Base-by-base conservation (phyloP, 53 echinoderm and acorn worm genomes). In the Luidia sarsii region DNA sequence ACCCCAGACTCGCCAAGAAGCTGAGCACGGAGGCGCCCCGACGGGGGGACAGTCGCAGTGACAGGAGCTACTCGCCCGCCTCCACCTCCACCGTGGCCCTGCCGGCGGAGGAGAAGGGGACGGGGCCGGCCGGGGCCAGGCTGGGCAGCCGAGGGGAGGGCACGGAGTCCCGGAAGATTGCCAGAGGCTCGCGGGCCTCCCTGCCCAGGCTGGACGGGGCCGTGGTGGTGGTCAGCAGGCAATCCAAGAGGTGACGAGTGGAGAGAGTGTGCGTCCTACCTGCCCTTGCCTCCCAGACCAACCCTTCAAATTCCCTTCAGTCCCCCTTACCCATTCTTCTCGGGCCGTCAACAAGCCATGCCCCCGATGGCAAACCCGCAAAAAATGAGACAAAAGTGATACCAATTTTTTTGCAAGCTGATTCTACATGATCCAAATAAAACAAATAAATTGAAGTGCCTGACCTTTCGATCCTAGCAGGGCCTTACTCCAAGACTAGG, bases 211-310 rank as follows among this genome's bases (percentile, higher is more conserved):
- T 77, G 46, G 77, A 77, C 28, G 77, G 77, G 11, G 77, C 43
- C 19, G 33, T 77, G 7, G 61, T 61, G 4, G 33, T 77, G 7
- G 61, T 61, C 6, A 60, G 2, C 33, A 77, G 48, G 46, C 77
- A 77, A 43, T 77, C 61, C 46, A 77, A 77, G 61, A 77, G 77
- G 77, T 77, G 61, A 77, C 77, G 55, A 61, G 45, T 27, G 65
- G n/a, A n/a, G n/a, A n/a, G n/a, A n/a, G n/a, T n/a, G n/a, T n/a
- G n/a, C n/a, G n/a, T n/a, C n/a, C n/a, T n/a, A n/a, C n/a, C n/a
- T n/a, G n/a, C n/a, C n/a, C n/a, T n/a, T n/a, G 61, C 16, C 16
- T 18, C 30, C 18, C 28, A 33, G 30, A 18, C 11, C 30, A 33
- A 6, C 18, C 33, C 3, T 30, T 61, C 61, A 3, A 6, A 22